Base-by-base conservation (phyloP, 2,888 invertebrate genomes). In the Punctoribates punctum region DNA sequence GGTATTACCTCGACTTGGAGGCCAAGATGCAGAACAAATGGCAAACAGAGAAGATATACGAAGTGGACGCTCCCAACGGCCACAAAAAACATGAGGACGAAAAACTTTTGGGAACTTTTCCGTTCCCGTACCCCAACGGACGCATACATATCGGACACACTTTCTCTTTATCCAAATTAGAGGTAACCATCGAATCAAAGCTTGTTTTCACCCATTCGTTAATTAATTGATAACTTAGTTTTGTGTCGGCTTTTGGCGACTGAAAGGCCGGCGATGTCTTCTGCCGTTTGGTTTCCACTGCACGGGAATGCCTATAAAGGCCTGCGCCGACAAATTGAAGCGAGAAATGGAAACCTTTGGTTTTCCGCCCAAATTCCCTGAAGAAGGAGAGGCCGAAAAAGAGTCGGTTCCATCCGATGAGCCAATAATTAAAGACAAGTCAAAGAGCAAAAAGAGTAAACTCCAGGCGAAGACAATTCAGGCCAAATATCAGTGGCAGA, bases 101-200 rank as follows among this genome's bases (percentile, higher is more conserved):
- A 15, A 99, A 98, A 83, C 98, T 91, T 83, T 86, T 96, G 80
- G 92, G 91, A 48, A 96, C 96, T 1, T 99, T 99, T 86, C 99
- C 99, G 0, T 99, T 90, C 85, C 99, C 99, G 0, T 99, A 99
- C 83, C 99, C 99, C 98, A 99, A 99, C 87, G 99, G 99, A 13
- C 89, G 94, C 67, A 88, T 99, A 75, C 99, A 99, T 88, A 86
- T 99, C 80, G 99, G 99, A 0, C 99, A 99, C 84, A 94, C 95
- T 17, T 99, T 99, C 86, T 93, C 96, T 4, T 83, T 99, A 70
- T 94, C 96, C 11, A 99, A 99, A 86, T 95, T 96, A 83, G 99
- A 99, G 86, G 93, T 92, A 86, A 83, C n/a, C n/a, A n/a, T n/a
- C n/a, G 42, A 42, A 34, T 34, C 34, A 34, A 3, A 5, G 8